phyloP scores from a whole-genome alignment of 2,797 vertebrate genomes.

The Lutra lutra region DNA sequence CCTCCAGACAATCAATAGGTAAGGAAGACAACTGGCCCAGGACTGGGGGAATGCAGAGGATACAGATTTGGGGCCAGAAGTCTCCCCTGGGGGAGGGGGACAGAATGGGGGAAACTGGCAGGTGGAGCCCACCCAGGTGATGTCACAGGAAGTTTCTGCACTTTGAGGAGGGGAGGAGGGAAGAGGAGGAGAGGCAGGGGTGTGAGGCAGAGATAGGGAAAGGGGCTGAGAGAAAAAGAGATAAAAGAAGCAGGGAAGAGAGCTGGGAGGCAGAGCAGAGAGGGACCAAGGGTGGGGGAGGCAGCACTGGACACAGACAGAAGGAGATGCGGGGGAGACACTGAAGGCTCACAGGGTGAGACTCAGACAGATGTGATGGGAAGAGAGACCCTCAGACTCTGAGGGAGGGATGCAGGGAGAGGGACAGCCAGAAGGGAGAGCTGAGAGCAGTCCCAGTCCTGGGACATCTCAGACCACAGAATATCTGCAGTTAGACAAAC shows the following conservation, averaged over 20 bases:
- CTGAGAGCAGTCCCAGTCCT: too few relatives aligned
- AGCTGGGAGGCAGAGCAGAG: not conserved
- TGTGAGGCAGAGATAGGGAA: not conserved
- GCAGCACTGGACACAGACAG: not conserved
- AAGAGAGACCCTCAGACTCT: too few relatives aligned
- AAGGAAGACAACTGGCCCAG: too few relatives aligned
- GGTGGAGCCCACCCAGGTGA: slow-evolving; percentile 74
- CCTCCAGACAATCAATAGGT: not conserved
- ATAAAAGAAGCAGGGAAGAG: not conserved
- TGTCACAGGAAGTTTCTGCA: too few relatives aligned
- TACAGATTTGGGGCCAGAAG: slow-evolving; percentile 65
- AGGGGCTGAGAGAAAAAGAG: not conserved
- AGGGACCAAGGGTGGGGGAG: not conserved
- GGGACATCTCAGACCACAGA: too few relatives aligned
- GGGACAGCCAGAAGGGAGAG: too few relatives aligned
- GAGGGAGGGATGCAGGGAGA: too few relatives aligned
- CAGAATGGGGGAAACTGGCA: slow-evolving; percentile 38
- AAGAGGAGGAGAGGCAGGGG: slow-evolving; percentile 12
- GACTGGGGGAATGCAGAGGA: slow-evolving; percentile 52
- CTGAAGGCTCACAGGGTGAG: too few relatives aligned
- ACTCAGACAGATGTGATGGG: too few relatives aligned
- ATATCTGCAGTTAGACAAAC: too few relatives aligned
- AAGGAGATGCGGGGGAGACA: not conserved
- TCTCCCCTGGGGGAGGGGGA: slow-evolving; percentile 62
- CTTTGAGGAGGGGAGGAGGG: slow-evolving; percentile 60